Evolutionary conservation across 2,888 invertebrate species (phyloP).

Genomic region (Drosophila kokeensis): DNA sequence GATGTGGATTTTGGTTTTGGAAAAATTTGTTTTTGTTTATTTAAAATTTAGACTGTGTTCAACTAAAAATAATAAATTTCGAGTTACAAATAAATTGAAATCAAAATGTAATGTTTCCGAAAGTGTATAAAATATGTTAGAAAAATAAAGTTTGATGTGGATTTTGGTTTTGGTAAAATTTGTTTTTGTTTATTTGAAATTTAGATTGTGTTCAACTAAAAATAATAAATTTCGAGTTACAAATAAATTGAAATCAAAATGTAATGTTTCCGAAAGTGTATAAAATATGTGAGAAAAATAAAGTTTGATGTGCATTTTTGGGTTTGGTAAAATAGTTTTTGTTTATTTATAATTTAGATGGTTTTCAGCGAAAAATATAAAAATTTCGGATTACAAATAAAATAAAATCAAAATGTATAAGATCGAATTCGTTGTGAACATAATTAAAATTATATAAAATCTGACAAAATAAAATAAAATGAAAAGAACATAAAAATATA

Average conservation of each 20-base stretch:
- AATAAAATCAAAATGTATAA: constrained; percentile 39
- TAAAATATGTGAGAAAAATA: constrained; percentile 38
- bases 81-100: constrained; percentile 47
- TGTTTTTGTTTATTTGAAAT: constrained; percentile 66
- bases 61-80: constrained; percentile 43
- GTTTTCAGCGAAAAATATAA: constrained; percentile 43
- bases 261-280: constrained; percentile 25
- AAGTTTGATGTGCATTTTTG: constrained; percentile 19
- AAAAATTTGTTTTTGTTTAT: constrained; percentile 53
- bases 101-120: constrained; percentile 29
- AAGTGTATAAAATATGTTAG: constrained; percentile 27
- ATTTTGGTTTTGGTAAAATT: not conserved
- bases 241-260: constrained; percentile 43
- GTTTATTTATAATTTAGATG: constrained; percentile 69
- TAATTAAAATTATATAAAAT: constrained; percentile 23
- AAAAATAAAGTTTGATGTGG: constrained; percentile 34
- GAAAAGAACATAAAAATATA: constrained; percentile 37
- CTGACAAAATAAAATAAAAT: constrained; percentile 27
- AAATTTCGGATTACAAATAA: constrained; percentile 42
- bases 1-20: not conserved
- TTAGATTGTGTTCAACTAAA: constrained; percentile 49
- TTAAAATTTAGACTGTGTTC: constrained; percentile 57
- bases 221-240: constrained; percentile 40
- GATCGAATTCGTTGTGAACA: constrained; percentile 15
- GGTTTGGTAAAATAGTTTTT: constrained; percentile 20